These are phyloP conservation scores for Polia nebulosa DNA, from an alignment of 2,888 invertebrate genomes.

Conservation along the genomic window DNA sequence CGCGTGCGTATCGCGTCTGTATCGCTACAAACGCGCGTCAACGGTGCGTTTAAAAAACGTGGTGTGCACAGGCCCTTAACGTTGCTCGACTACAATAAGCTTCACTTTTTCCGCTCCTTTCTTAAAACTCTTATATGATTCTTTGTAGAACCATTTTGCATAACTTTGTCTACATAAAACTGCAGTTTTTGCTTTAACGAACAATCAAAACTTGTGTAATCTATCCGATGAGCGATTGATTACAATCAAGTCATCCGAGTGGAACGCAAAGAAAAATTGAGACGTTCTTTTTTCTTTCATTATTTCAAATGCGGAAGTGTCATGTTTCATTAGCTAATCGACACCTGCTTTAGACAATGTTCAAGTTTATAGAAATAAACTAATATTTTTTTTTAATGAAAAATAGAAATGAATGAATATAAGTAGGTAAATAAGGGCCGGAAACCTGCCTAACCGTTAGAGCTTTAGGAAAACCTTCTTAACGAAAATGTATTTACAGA, in stretches of 20 bases:
- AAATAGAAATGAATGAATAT: neutral
- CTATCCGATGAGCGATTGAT: conserved; percentile 41
- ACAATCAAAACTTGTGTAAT: conserved; percentile 35
- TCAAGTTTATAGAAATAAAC: neutral
- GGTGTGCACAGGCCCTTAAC: too few species aligned
- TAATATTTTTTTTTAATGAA: neutral
- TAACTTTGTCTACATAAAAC: conserved; percentile 10
- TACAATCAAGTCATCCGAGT: conserved; percentile 27
- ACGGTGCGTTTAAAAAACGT: too few species aligned
- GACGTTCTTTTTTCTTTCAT: conserved; percentile 22
- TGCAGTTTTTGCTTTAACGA: conserved; percentile 15
- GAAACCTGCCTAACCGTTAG: neutral
- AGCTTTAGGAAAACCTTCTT: neutral
- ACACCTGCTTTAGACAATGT: neutral
- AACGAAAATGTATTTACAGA: neutral
- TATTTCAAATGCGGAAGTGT: conserved; percentile 35
- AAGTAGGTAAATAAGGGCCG: too few species aligned
- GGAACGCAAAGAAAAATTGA: conserved; percentile 26
- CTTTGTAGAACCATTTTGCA: conserved; percentile 9
- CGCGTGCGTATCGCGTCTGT: too few species aligned
- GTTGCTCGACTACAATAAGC: neutral
- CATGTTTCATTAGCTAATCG: conserved; percentile 7
- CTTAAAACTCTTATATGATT: neutral
- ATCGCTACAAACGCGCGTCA: too few species aligned
- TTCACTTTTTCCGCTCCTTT: neutral